Conservation (phyloP, 2,888 invertebrate genomes). For the Hoplodrina blanda region DNA sequence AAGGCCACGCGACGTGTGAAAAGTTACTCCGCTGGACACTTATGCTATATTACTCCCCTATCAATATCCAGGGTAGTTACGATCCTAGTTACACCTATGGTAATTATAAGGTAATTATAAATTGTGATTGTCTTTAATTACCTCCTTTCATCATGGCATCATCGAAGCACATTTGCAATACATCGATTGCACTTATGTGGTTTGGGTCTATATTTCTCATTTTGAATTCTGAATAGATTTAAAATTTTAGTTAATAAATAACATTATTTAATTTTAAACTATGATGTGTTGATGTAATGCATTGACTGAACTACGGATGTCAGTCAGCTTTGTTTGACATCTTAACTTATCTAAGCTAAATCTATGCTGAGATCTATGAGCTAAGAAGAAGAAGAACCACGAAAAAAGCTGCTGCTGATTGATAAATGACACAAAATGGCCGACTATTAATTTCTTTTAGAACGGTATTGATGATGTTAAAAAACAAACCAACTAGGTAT, state of each 20-base stretch:
- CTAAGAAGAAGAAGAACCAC: no score
- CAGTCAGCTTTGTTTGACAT: background rate
- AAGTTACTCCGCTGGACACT: no score
- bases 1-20: no score
- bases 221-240: background rate
- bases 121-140: background rate
- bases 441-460: no score
- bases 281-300: no score
- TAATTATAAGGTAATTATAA: background rate
- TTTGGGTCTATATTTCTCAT: constrained; percentile 18
- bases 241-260: background rate
- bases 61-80: background rate
- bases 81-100: background rate
- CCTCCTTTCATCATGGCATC: constrained; percentile 8
- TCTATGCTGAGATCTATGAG: background rate
- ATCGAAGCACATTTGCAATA: constrained; percentile 13
- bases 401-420: no score
- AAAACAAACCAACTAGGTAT: no score
- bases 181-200: constrained; percentile 1
- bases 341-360: background rate
- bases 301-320: background rate
- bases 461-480: no score
- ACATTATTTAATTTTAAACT: no score
- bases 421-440: no score
- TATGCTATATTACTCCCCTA: background rate